Base-by-base conservation (phyloP, 2,113 vertebrate species). In the Synodontis membranacea region DNA sequence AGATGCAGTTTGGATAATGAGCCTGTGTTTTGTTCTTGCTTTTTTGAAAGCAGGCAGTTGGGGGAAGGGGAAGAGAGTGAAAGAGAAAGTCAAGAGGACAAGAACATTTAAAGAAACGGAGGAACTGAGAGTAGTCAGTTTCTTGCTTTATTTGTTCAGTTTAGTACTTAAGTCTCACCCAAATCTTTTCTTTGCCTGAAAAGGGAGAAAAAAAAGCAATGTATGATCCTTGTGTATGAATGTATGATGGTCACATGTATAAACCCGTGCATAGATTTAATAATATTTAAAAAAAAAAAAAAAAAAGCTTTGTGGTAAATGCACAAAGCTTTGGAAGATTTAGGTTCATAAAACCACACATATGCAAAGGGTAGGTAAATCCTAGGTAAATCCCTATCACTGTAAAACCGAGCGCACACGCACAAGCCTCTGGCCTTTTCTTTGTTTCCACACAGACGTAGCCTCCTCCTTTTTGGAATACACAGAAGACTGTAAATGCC, bases 1-100 rank as follows among this genome's bases (percentile, higher is more conserved):
- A 87, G 60, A 74, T 88, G 86, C 78, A 84, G 86, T 81, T 88
- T 76, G 81, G 64, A 66, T 86, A 83, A 86, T 87, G 60, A 83
- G 88, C 79, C 37, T 62, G 84, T 83, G 37, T 78, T 84, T 83
- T 83, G 62, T 79, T 66, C 85, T 74, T 86, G 62, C 76, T 34
- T 74, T 74, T 87, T 52, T 46, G 48, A 62, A 83, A 62, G 46
- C 46, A 76, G 52, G 86, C 28, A 66, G 44, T 54, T 78, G 60
- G 23, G 68, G 72, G 39, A 37, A 74, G 58, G 86, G 66, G 74
- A 72, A 31, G 17, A 72, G 46, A 31, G 25, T 48, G 28, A 42
- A 50, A 48, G 48, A 79, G 48, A 37, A 80, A 42, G 78, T 80
- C 31, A 80, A 42, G 74, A 75, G 82, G 50, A 44, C 23, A 28